Evolutionary conservation across 2,888 invertebrate species (phyloP).

Genomic region (Pachycephus smyrnensis): DNA sequence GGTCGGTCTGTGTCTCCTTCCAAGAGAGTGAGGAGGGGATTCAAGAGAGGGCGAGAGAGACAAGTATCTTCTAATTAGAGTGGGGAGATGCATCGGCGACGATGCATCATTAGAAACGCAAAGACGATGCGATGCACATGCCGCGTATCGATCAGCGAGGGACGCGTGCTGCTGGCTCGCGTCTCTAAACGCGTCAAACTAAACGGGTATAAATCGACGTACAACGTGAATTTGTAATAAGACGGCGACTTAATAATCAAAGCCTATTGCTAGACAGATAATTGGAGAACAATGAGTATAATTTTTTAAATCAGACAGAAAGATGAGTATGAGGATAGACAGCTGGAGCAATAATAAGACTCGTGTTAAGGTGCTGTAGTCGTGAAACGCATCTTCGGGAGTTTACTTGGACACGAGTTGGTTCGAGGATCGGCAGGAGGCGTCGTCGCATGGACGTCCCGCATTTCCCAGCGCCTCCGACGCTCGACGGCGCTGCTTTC

Average conservation of each 20-base stretch:
- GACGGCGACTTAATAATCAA: not conserved
- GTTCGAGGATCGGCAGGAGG: not conserved
- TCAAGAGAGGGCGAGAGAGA: conserved; percentile 24
- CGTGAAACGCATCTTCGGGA: not conserved
- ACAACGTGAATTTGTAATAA: not conserved
- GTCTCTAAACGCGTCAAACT: not conserved
- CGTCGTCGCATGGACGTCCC: conserved; percentile 55
- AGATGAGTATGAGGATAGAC: not conserved
- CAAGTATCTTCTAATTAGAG: conserved; percentile 4
- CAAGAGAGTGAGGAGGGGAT: not conserved
- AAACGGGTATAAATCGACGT: not conserved
- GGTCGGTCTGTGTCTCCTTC: not conserved
- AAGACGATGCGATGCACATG: conserved; percentile 7
- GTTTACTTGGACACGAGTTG: not conserved
- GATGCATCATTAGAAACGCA: not conserved
- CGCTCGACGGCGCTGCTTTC: conserved; percentile 38
- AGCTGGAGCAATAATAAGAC: not conserved
- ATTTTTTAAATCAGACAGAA: not conserved
- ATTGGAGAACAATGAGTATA: not conserved
- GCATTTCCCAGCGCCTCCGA: conserved; percentile 58
- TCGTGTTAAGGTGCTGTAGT: not conserved
- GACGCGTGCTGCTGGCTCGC: not conserved
- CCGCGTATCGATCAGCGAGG: not conserved
- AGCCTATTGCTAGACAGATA: not conserved
- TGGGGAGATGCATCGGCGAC: not conserved